Evolutionary conservation across 2,888 invertebrate species (phyloP), one percentile per base, ranked within the genome.

Genomic region (Tortricodes alternella): DNA sequence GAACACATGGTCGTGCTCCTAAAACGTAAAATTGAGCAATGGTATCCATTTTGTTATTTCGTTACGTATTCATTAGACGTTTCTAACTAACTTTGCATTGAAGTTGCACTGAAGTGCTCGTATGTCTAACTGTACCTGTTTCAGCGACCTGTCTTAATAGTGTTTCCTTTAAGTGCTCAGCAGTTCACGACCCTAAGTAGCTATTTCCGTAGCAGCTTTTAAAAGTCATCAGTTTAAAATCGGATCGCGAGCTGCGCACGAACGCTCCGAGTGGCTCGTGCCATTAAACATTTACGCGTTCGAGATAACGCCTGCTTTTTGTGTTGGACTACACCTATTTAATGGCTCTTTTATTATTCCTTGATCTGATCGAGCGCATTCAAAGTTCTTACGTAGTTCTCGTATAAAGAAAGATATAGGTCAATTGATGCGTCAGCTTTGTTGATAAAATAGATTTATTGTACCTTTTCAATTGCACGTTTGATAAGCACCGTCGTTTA

Each of bases 171-270:
- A 83, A 85, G 80, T 78, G 76, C 73, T 65, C 65, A 67, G 65
- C 71, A 75, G 76, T 79, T 77, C 77, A 76, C 71, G 70, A 71
- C 69, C 78, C 59, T 75, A 81, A 85, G 79, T 74, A 80, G 80
- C 84, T 86, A 87, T 86, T 85, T 86, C 78, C 77, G 79, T 77
- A 75, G 74, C 80, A 74, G 70, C 71, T 74, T 75, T 78, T 79
- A 80, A 79, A 83, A 86, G 82, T 84, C 82, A 85, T 86, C 84
- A 83, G 83, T 87, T 89, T 85, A 81, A 87, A 88, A 86, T 85
- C 80, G 74, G 80, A 79, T 81, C 75, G 74, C 64, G 70, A 76
- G 76, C 71, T 78, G 76, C 76, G 71, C 73, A 76, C 76, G 76
- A 71, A 68, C 70, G 68, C 65, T 69, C 67, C 71, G 68, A 74